Conservation (phyloP, 1,140 invertebrate genomes). For the Caerostris darwini region DNA sequence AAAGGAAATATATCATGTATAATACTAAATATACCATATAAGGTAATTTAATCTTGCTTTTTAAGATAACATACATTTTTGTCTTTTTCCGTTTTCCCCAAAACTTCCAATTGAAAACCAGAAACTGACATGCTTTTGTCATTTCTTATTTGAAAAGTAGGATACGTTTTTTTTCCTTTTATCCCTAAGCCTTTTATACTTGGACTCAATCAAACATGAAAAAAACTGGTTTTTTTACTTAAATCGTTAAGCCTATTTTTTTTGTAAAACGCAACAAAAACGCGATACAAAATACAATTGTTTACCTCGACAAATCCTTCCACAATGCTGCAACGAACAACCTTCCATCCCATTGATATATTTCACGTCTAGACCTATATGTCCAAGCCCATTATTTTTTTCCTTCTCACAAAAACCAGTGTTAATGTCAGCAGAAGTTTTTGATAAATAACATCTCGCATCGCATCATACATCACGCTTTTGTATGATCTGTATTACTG, state of each 20-base stretch:
- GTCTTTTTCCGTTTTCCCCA: too few species aligned
- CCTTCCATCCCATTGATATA: neutral
- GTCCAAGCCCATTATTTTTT: neutral
- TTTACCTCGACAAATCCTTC: neutral
- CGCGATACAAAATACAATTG: neutral
- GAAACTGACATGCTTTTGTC: too few species aligned
- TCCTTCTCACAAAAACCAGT: neutral
- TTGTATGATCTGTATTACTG: constrained; percentile 71
- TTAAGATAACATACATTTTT: too few species aligned
- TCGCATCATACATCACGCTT: constrained; percentile 58
- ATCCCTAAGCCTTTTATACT: too few species aligned
- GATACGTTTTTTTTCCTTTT: too few species aligned
- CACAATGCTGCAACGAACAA: neutral
- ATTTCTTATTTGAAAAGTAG: too few species aligned
- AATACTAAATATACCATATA: too few species aligned
- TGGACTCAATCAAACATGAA: too few species aligned
- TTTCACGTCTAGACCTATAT: neutral
- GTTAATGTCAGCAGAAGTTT: neutral
- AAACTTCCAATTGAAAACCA: too few species aligned
- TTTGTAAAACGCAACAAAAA: neutral
- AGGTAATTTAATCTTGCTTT: too few species aligned
- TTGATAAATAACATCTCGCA: constrained; percentile 28
- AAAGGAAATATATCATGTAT: too few species aligned
- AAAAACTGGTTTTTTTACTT: too few species aligned
- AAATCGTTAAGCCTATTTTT: neutral